Percentiles rank a stretch among this genome's conserved stretches.
phyloP scores from a whole-genome alignment of 2,888 invertebrate species.

The Steinernema carpocapsae region DNA sequence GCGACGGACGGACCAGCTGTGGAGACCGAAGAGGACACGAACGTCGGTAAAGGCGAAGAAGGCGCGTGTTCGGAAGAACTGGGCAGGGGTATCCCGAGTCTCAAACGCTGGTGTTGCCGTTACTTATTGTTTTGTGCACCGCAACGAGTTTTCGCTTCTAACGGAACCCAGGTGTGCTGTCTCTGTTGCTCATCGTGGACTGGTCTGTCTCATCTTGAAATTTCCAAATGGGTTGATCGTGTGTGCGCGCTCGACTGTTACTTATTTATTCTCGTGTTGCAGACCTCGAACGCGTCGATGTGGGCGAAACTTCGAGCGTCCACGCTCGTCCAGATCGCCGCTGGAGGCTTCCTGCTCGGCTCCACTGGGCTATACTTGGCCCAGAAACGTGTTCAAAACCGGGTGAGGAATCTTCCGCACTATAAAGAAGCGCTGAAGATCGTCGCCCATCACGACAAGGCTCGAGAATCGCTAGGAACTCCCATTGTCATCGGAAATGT shows the following conservation, averaged over 20 bases:
- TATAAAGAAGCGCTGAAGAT: conserved; percentile 57
- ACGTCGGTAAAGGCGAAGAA: no score
- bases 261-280: conserved; percentile 10
- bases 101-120: no score
- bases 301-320: conserved; percentile 50
- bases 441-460: conserved; percentile 60
- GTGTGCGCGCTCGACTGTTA: background rate
- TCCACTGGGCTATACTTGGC: conserved; percentile 61
- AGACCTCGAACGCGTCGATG: background rate
- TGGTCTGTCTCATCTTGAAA: no score
- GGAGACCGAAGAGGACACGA: no score
- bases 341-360: conserved; percentile 59
- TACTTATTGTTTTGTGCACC: no score
- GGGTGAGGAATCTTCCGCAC: conserved; percentile 47
- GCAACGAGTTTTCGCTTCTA: no score
- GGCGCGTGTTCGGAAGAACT: no score
- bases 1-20: no score
- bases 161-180: no score
- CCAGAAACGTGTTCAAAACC: conserved; percentile 59
- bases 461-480: conserved; percentile 56
- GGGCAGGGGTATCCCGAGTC: no score
- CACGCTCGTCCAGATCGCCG: conserved; percentile 62
- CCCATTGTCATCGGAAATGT: conserved; percentile 64
- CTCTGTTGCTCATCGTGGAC: no score
- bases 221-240: no score